These are phyloP conservation scores for Okamejei kenojei DNA, from an alignment of 2,797 vertebrate species.

Conservation along the genomic window DNA sequence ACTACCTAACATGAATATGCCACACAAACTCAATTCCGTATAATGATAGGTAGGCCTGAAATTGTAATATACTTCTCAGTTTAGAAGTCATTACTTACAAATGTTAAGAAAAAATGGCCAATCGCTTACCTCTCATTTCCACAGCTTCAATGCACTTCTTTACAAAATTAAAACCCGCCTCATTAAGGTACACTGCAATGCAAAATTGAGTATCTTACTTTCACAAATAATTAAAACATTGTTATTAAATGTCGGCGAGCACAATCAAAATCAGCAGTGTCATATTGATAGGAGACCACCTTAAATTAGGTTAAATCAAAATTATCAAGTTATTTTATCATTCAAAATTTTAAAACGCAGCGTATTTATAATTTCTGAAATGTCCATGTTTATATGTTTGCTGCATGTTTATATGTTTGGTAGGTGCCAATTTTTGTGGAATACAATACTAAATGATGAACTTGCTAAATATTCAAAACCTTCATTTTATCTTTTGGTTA, in stretches of 20 bases:
- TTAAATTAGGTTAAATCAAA: constrained; percentile 17
- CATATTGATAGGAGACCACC: not conserved
- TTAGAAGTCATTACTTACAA: not conserved
- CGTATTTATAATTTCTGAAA: not conserved
- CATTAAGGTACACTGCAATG: constrained; percentile 84
- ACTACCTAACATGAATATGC: not conserved
- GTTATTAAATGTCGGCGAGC: not conserved
- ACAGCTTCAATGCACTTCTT: constrained; percentile 86
- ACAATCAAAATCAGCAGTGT: not conserved
- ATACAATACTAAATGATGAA: not conserved
- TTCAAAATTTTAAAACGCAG: not conserved
- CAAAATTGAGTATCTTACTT: constrained; percentile 18
- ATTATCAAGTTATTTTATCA: not conserved
- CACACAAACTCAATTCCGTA: not conserved
- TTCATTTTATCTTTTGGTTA: not conserved
- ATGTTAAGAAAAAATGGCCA: not conserved
- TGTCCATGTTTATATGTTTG: not conserved
- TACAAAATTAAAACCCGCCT: constrained; percentile 87
- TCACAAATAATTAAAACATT: not conserved
- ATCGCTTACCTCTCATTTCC: constrained; percentile 70
- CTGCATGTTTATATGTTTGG: not conserved
- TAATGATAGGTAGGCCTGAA: not conserved
- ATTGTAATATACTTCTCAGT: not conserved
- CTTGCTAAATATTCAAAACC: not conserved
- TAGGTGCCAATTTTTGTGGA: not conserved